Evolutionary conservation across 2,888 invertebrate species (phyloP).

Genomic region (Rapana venosa): DNA sequence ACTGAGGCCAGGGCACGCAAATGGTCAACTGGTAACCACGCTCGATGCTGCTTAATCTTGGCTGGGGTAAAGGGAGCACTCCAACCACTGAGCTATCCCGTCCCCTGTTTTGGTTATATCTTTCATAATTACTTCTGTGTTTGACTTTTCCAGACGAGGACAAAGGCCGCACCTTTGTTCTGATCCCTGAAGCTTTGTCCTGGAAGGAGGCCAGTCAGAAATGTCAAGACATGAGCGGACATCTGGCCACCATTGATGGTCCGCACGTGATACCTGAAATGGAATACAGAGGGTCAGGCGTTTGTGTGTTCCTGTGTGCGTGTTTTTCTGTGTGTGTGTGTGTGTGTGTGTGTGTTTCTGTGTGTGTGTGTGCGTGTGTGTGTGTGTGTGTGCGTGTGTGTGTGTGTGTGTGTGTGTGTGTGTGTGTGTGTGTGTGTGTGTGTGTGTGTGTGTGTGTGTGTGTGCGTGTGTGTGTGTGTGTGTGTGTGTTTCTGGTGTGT

Average conservation of each 20-base stretch:
- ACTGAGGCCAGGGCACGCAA: no score
- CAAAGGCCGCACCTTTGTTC: not conserved
- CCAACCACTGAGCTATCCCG: no score
- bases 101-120: no score
- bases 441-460: not conserved
- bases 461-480: no score
- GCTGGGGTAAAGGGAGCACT: no score
- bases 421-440: not conserved
- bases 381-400: not conserved
- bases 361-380: not conserved
- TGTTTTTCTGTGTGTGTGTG: not conserved
- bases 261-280: not conserved
- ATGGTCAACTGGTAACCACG: no score
- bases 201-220: not conserved
- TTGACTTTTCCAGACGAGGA: not conserved
- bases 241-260: slow-evolving; percentile 22
- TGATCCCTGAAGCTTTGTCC: not conserved
- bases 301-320: not conserved
- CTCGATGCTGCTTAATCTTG: no score
- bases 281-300: not conserved
- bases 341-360: not conserved
- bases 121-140: not conserved
- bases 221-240: not conserved
- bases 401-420: not conserved
- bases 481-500: not conserved